Percentiles rank a stretch among this genome's conserved stretches.
Evolutionary conservation across 1,140 invertebrate species (phyloP).

Genomic region (Saccostrea cuccullata): DNA sequence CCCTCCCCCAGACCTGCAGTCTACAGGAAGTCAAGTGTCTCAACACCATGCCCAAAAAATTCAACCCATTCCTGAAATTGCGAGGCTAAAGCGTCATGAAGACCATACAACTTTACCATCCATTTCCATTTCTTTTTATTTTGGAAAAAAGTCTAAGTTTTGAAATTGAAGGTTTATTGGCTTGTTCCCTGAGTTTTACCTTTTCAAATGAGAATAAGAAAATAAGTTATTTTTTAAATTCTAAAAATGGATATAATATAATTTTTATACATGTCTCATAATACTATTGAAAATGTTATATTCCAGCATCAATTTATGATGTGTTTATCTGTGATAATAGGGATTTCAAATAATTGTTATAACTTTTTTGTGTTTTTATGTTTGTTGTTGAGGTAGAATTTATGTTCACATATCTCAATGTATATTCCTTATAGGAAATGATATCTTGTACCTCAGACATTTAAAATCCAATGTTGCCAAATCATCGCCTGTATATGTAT

Average conservation of each 20-base stretch:
- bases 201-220: too few species aligned
- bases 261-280: neutral
- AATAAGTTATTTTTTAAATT: too few species aligned
- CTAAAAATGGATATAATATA: too few species aligned
- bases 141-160: too few species aligned
- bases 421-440: neutral
- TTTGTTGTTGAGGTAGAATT: neutral
- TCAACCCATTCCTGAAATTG: neutral
- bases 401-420: neutral
- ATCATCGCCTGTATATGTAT: neutral
- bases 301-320: neutral
- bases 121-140: too few species aligned
- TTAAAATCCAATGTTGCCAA: neutral
- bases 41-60: neutral
- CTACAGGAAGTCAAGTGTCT: neutral
- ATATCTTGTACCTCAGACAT: neutral
- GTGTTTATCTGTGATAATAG: slow-evolving; percentile 16
- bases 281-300: neutral
- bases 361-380: neutral
- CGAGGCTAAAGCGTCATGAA: neutral
- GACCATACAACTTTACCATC: neutral
- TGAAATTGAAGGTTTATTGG: too few species aligned
- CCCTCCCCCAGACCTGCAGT: neutral
- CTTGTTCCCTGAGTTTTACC: too few species aligned
- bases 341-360: slow-evolving; percentile 5